Conservation (phyloP, 2,797 vertebrate genomes). For the Iguana delicatissima region DNA sequence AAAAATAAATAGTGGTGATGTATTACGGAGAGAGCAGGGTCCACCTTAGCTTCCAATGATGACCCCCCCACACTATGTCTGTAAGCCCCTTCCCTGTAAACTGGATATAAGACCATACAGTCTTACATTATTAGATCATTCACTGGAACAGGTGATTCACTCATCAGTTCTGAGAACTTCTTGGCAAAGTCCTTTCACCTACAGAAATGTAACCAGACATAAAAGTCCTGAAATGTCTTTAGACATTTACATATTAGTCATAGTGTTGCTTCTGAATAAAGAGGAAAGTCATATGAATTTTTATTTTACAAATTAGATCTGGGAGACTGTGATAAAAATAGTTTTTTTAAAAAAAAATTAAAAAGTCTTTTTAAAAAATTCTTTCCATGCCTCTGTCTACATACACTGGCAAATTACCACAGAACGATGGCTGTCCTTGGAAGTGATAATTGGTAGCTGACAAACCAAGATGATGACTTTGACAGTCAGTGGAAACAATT, state of each 20-base stretch:
- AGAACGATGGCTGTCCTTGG: not conserved
- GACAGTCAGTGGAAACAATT: conserved; percentile 10
- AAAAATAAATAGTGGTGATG: not conserved
- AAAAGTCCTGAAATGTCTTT: not conserved
- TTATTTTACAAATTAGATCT: not conserved
- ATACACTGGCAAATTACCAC: conserved; percentile 2
- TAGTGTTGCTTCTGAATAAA: not conserved
- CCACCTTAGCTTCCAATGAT: too few relatives aligned
- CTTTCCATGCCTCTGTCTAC: not conserved
- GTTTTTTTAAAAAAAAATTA: not conserved
- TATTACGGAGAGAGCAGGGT: not conserved
- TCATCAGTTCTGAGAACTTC: not conserved
- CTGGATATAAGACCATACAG: not conserved
- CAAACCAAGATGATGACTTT: not conserved
- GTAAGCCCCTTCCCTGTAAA: too few relatives aligned
- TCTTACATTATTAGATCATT: not conserved
- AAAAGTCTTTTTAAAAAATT: not conserved
- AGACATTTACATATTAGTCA: not conserved
- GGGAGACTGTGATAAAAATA: not conserved
- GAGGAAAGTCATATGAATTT: not conserved
- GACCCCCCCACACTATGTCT: too few relatives aligned
- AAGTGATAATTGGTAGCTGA: conserved; percentile 14
- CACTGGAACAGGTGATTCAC: not conserved
- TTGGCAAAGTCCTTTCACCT: not conserved
- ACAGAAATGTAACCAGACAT: not conserved